These are phyloP conservation scores for Threskiornis aethiopicus DNA, from an alignment of 2,797 vertebrate genomes.

Conservation along the genomic window DNA sequence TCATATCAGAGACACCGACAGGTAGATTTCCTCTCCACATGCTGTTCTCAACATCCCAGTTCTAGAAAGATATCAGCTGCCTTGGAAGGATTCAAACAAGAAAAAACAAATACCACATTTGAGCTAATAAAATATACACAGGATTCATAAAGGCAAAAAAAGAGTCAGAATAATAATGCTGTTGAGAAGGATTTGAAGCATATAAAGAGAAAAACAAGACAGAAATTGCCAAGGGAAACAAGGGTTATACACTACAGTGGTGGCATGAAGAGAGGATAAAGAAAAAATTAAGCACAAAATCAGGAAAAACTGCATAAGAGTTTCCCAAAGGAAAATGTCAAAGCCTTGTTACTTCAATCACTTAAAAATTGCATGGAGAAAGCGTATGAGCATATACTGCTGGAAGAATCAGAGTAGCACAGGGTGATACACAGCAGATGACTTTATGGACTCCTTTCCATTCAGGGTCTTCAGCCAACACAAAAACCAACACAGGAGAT, in stretches of 20 bases:
- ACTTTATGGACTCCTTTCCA: background rate
- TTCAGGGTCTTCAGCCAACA: background rate
- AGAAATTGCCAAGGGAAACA: background rate
- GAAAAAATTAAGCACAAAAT: background rate
- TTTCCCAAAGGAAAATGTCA: background rate
- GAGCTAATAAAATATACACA: background rate
- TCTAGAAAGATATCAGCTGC: background rate
- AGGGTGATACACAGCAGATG: background rate
- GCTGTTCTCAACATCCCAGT: background rate
- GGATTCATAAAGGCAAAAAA: background rate
- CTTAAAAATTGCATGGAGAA: background rate
- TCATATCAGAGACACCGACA: background rate
- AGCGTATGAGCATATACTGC: background rate
- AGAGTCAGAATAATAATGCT: background rate
- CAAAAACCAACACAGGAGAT: background rate
- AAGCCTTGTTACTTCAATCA: background rate
- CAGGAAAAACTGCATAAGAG: background rate
- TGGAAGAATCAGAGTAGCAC: background rate
- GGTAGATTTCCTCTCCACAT: too few species aligned
- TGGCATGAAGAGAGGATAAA: background rate
- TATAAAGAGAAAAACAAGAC: background rate
- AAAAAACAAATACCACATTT: background rate
- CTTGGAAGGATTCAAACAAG: background rate
- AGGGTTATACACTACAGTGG: background rate
- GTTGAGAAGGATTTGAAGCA: background rate